Conservation (phyloP, 2,113 vertebrate genomes). For the Zootoca vivipara region DNA sequence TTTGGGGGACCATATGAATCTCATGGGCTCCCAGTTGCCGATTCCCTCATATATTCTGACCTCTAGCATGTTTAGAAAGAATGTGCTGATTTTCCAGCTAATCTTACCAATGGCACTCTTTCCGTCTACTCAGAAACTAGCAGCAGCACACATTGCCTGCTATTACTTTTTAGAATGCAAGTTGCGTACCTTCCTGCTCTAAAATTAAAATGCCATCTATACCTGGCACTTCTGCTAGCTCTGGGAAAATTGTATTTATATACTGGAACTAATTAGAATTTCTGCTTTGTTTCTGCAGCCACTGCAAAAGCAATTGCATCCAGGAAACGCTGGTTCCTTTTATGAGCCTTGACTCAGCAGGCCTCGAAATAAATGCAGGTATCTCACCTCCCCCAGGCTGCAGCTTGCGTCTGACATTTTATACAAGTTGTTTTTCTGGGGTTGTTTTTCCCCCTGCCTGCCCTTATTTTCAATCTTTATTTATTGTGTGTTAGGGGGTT, state of each 20-base stretch:
- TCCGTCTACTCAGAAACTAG: background rate
- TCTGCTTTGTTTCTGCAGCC: background rate
- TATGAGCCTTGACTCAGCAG: background rate
- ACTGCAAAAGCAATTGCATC: background rate
- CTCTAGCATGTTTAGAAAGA: background rate
- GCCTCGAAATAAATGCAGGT: background rate
- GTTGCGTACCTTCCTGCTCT: background rate
- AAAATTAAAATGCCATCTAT: slow-evolving; percentile 2
- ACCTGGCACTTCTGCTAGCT: background rate
- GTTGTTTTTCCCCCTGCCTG: background rate
- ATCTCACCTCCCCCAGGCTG: background rate
- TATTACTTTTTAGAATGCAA: background rate
- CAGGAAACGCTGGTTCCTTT: background rate
- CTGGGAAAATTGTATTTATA: background rate
- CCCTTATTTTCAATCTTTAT: background rate
- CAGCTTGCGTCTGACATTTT: background rate
- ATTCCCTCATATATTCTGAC: background rate
- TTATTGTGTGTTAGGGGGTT: background rate
- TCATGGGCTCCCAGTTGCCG: background rate
- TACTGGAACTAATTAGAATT: background rate
- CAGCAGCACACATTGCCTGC: background rate
- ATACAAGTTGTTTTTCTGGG: background rate
- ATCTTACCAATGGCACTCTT: background rate
- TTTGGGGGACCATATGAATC: background rate
- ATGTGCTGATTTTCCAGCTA: background rate